Conservation (phyloP, 2,797 vertebrate species). For the Carduelis carduelis region DNA sequence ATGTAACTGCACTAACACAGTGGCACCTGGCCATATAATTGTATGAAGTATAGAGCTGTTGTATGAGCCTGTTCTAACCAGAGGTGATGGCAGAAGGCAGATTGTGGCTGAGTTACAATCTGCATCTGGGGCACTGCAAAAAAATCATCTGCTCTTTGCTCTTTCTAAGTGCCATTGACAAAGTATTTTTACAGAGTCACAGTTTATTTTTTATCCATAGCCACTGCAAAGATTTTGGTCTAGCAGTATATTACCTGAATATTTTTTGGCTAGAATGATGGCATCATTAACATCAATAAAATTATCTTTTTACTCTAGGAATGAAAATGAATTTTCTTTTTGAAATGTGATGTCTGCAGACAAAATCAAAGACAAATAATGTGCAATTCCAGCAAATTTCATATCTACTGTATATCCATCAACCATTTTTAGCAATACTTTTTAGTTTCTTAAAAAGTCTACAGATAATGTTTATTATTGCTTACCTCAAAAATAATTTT, state of each 20-base stretch:
- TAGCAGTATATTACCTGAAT: not conserved
- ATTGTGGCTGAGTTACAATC: not conserved
- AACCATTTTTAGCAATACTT: not conserved
- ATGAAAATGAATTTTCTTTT: not conserved
- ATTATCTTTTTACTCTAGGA: not conserved
- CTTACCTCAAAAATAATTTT: not conserved
- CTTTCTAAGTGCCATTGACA: not conserved
- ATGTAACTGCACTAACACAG: not conserved
- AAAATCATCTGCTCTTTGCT: not conserved
- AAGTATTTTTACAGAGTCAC: not conserved
- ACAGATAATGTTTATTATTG: not conserved
- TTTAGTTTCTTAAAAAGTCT: not conserved
- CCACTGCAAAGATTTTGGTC: not conserved
- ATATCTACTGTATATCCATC: not conserved
- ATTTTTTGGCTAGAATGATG: not conserved
- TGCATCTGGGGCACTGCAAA: not conserved
- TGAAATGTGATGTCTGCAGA: not conserved
- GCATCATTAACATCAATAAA: not conserved
- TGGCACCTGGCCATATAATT: constrained; percentile 6
- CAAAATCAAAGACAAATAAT: not conserved
- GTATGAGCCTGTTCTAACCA: not conserved
- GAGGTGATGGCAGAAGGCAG: not conserved
- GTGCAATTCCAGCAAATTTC: not conserved
- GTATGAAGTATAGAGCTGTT: not conserved
- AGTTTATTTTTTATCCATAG: not conserved